Conservation (phyloP, 2,888 invertebrate genomes). For the Brachypalpus laphriformis region DNA sequence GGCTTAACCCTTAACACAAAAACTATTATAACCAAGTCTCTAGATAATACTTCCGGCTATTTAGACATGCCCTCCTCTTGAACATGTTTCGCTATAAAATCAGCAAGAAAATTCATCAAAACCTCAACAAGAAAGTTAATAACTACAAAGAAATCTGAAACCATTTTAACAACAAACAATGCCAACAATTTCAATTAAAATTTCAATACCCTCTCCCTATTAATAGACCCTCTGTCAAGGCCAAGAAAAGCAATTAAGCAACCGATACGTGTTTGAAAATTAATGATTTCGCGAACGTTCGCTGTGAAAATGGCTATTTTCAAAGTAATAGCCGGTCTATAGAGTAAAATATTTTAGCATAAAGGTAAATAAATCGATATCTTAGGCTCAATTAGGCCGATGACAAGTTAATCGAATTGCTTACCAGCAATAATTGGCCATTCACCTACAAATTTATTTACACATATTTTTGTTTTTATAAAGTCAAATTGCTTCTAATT, state of each 20-base stretch:
- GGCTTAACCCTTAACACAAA: no score
- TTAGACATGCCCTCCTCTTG: no score
- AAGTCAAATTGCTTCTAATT: background rate
- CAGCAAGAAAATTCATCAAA: background rate
- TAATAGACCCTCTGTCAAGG: constrained; percentile 25
- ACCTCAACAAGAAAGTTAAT: background rate
- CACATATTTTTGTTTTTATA: background rate
- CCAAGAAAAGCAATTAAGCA: constrained; percentile 15
- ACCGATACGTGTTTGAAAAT: constrained; percentile 3
- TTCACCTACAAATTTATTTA: background rate
- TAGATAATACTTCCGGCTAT: no score
- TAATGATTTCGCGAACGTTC: background rate
- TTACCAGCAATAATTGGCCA: background rate
- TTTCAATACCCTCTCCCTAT: constrained; percentile 13
- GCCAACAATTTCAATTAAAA: constrained; percentile 15
- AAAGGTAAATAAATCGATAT: constrained; percentile 4
- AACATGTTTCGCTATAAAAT: no score
- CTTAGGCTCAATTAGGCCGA: constrained; percentile 6
- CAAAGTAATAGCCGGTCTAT: background rate
- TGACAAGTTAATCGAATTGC: constrained; percentile 14
- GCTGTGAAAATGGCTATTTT: background rate
- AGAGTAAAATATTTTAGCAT: background rate
- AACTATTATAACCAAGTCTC: no score
- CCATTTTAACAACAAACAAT: constrained; percentile 5
- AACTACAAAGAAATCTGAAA: background rate